Base-by-base conservation (phyloP, 2,113 vertebrate genomes). In the Tiliqua scincoides region DNA sequence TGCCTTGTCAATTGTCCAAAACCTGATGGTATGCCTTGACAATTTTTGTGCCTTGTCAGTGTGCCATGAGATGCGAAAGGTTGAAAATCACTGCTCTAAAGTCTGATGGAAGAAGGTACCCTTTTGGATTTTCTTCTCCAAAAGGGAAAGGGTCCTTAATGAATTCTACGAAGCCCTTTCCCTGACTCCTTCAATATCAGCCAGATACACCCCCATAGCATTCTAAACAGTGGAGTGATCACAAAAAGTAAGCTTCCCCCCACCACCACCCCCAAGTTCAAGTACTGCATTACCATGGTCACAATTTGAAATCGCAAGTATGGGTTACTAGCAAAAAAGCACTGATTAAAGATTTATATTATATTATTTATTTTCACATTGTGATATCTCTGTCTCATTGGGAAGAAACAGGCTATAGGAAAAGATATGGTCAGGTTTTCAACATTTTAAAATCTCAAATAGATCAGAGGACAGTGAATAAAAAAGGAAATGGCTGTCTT, bases 401-500 rank as follows among this genome's bases (percentile, higher is more conserved):
- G 91, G 84, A 93, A 91, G 85, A 48, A 88, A 73, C 1, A 27
- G 87, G 89, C 43, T 48, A 83, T 92, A 91, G 80, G 63, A 89
- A 76, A 5, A 21, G 91, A 91, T 43, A 81, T 65, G 52, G 93
- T 57, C 91, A 94, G 89, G 52, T 82, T 92, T 85, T 1, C 80
- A 57, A 81, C 84, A 90, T 90, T 94, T 94, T 93, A 89, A 88
- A 90, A 92, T 94, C 93, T 92, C 90, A 91, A 48, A 94, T 92
- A 91, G 91, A 90, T 87, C 85, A 84, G 82, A 90, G 92, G 91
- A 91, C 85, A 93, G 91, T 88, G 92, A 91, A 94, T 95, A 94
- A 95, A 95, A 88, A 94, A 85, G 54, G 85, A 89, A 93, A 95
- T 95, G 91, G 83, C 93, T 95, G 93, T 90, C 95, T 95, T 91